Conservation (phyloP, 2,797 vertebrate genomes). For the Danio choprae region DNA sequence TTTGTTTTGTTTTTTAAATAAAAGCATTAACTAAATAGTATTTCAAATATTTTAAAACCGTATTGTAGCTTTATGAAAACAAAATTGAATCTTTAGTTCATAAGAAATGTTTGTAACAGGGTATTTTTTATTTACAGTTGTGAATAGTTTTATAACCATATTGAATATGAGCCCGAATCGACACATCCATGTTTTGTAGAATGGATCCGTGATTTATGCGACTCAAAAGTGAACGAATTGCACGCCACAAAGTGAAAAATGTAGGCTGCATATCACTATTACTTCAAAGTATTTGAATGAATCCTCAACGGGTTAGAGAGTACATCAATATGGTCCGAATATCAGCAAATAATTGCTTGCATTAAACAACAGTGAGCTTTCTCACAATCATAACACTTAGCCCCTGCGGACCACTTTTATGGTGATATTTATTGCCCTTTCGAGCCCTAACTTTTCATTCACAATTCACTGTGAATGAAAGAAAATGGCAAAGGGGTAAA, state of each 20-base stretch:
- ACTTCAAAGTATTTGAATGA: neutral
- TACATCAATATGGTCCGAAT: neutral
- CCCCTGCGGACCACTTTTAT: neutral
- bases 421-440: neutral
- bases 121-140: neutral
- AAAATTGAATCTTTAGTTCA: neutral
- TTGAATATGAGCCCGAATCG: neutral
- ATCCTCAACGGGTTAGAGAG: neutral
- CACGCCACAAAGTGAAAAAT: neutral
- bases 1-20: no score
- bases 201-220: neutral
- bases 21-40: no score
- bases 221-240: neutral
- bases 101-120: no score
- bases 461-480: neutral
- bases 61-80: neutral
- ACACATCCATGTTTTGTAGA: neutral
- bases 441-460: neutral
- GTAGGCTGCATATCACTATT: neutral
- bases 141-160: neutral
- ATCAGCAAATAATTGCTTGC: neutral
- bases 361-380: neutral
- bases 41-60: neutral
- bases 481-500: neutral
- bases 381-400: neutral